A percentile compares a stretch with the other conserved stretches of the same genome.
phyloP scores from a whole-genome alignment of 1,140 invertebrate species.

The Drosophila murphyi region DNA sequence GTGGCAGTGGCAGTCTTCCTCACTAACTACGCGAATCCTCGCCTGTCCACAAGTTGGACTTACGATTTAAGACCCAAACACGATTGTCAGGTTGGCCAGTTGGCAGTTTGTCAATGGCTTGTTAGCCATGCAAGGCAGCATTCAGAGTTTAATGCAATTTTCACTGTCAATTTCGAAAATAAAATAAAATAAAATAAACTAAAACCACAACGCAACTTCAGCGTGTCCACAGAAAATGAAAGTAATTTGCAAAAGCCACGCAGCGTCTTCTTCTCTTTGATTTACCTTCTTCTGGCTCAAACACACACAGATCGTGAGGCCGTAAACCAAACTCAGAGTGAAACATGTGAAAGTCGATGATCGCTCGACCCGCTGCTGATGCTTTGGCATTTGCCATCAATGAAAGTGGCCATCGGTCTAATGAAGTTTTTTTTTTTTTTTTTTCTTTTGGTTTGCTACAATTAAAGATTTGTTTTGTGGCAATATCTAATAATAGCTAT shows the following conservation, averaged over 20 bases:
- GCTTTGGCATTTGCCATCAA: constrained; percentile 23
- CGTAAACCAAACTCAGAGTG: constrained; percentile 43
- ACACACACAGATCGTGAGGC: constrained; percentile 62
- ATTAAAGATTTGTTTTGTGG: not conserved
- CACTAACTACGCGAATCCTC: constrained; percentile 41
- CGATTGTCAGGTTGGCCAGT: not conserved
- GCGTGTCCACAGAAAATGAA: constrained; percentile 58
- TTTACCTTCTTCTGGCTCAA: constrained; percentile 4
- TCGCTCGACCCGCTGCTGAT: constrained; percentile 10
- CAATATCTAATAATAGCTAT: too few species aligned
- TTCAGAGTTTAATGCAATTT: constrained; percentile 51
- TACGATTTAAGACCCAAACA: constrained; percentile 25
- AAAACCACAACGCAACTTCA: not conserved
- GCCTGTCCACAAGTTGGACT: constrained; percentile 63
- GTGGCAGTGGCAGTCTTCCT: not conserved
- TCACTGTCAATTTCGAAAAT: constrained; percentile 67
- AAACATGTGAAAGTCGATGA: constrained; percentile 49
- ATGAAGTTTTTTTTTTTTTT: constrained; percentile 39
- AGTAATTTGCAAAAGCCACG: constrained; percentile 73
- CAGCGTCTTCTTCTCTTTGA: constrained; percentile 56
- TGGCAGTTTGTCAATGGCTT: constrained; percentile 67
- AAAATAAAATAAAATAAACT: too few species aligned
- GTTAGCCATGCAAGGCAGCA: constrained; percentile 55
- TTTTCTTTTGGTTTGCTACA: too few species aligned
- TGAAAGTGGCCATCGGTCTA: constrained; percentile 41